Percentiles rank a stretch among this genome's conserved stretches.
Conservation (phyloP, 2,888 invertebrate genomes). For the Drosophila diplacantha region DNA sequence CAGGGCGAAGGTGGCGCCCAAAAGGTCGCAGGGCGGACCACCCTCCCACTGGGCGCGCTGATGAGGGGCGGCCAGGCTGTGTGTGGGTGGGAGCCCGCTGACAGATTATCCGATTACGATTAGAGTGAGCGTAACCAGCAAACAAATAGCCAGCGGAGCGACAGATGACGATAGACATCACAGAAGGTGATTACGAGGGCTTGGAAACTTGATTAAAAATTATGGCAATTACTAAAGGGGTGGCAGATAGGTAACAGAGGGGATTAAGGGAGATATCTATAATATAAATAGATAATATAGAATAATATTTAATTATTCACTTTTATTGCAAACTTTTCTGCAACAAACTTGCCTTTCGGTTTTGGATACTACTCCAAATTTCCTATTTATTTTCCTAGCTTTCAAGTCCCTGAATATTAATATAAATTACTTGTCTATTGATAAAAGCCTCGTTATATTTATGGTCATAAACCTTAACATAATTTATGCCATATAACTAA, state of each 20-base stretch:
- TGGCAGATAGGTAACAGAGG: no score
- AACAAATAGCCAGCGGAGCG: slow-evolving; percentile 22
- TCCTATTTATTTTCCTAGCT: no score
- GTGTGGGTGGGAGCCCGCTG: slow-evolving; percentile 37
- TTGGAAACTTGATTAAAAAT: slow-evolving; percentile 23
- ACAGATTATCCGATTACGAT: slow-evolving; percentile 50
- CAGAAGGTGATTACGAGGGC: slow-evolving; percentile 13
- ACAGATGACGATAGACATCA: slow-evolving; percentile 45
- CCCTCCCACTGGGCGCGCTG: slow-evolving; percentile 37
- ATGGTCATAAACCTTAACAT: not conserved
- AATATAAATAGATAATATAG: not conserved
- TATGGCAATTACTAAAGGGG: not conserved
- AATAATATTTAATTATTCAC: not conserved
- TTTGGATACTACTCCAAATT: no score
- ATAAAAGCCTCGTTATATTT: not conserved
- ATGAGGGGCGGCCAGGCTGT: slow-evolving; percentile 29
- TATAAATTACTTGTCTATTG: not conserved
- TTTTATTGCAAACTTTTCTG: no score
- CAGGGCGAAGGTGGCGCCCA: slow-evolving; percentile 3
- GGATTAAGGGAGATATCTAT: no score
- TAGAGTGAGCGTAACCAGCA: slow-evolving; percentile 37
- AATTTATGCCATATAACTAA: not conserved
- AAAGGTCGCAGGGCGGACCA: slow-evolving; percentile 35
- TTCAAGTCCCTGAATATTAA: not conserved
- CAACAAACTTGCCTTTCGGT: no score